Evolutionary conservation across 2,113 vertebrate genomes (phyloP).

Genomic region (Collichthys lucidus): DNA sequence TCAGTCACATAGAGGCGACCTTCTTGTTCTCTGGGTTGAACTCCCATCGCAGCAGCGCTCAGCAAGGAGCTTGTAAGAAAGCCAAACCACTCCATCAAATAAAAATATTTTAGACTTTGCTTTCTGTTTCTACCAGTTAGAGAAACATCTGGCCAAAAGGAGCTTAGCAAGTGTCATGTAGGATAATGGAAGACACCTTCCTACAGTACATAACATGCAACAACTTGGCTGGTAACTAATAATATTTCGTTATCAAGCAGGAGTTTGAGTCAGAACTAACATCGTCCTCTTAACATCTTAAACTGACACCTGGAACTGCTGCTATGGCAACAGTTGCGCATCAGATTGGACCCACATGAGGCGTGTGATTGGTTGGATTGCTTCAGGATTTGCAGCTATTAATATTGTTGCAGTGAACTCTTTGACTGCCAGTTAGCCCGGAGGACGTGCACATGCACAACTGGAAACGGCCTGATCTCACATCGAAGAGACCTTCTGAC

Average conservation of each 20-base stretch:
- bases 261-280: background rate
- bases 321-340: slow-evolving; percentile 46
- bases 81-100: too few relatives aligned
- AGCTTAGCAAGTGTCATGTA: too few relatives aligned
- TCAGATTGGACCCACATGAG: slow-evolving; percentile 39
- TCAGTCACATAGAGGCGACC: too few relatives aligned
- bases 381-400: slow-evolving; percentile 39
- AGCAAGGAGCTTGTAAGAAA: too few relatives aligned
- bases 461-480: slow-evolving; percentile 7
- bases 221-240: too few relatives aligned
- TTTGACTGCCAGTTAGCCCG: slow-evolving; percentile 31
- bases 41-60: too few relatives aligned
- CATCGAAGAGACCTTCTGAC: slow-evolving; percentile 22
- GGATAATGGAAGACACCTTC: too few relatives aligned
- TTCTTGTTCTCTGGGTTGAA: too few relatives aligned
- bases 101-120: too few relatives aligned
- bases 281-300: slow-evolving; percentile 1
- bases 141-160: too few relatives aligned
- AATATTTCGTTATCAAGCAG: background rate
- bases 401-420: slow-evolving; percentile 42
- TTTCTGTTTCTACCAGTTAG: too few relatives aligned
- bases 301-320: slow-evolving; percentile 25
- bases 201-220: too few relatives aligned
- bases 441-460: background rate
- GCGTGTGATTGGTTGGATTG: slow-evolving; percentile 36